These are phyloP conservation scores for Actinemys pallida DNA, from an alignment of 2,113 vertebrate genomes.

Conservation along the genomic window DNA sequence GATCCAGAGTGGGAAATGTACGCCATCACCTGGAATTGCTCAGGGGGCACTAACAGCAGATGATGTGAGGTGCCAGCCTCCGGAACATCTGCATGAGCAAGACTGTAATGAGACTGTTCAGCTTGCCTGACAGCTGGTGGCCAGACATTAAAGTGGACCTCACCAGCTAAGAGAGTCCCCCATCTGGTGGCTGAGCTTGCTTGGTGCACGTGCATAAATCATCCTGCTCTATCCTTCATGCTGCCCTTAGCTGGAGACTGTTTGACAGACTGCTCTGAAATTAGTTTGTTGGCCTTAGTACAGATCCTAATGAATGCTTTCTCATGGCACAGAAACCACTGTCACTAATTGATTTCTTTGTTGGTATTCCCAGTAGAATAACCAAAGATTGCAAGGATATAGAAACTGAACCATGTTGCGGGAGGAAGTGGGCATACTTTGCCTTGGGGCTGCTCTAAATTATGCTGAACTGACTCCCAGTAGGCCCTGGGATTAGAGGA, in stretches of 20 bases:
- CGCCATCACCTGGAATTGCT: not conserved
- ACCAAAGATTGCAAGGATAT: not conserved
- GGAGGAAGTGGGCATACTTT: not conserved
- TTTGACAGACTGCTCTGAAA: not conserved
- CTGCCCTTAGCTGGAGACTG: not conserved
- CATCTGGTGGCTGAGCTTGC: not conserved
- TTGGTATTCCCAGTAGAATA: not conserved
- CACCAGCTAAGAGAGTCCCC: not conserved
- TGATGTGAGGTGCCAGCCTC: not conserved
- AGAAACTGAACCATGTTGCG: not conserved
- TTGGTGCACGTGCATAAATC: not conserved
- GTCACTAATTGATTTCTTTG: not conserved
- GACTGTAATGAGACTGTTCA: not conserved
- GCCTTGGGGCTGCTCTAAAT: not conserved
- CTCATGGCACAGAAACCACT: not conserved
- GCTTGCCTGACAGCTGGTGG: not conserved
- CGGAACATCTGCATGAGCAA: not conserved
- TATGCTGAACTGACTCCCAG: not conserved
- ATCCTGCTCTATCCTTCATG: not conserved
- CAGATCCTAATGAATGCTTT: not conserved
- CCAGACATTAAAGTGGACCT: not conserved
- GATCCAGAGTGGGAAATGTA: not conserved
- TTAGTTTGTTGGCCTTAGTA: not conserved
- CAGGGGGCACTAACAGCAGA: not conserved
- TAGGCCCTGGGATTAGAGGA: not conserved